Percentiles rank a stretch among this genome's conserved stretches.
phyloP scores from a whole-genome alignment of 2,113 vertebrate species.

The Phodopus roborovskii region DNA sequence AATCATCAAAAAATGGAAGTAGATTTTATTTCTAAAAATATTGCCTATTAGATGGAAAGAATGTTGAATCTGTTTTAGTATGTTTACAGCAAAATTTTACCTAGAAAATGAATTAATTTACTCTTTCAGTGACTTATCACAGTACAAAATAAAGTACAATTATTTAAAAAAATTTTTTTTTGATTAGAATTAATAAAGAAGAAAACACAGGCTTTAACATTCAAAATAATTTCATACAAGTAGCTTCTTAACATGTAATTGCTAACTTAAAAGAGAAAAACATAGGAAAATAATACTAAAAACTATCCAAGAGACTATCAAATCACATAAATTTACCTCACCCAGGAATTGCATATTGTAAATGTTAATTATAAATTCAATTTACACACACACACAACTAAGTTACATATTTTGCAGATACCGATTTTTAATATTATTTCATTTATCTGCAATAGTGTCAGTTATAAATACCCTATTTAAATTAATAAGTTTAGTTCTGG shows the following conservation, averaged over 20 bases:
- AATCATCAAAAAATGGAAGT: background rate
- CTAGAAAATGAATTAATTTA: background rate
- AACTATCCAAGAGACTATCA: background rate
- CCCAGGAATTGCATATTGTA: background rate
- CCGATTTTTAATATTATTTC: background rate
- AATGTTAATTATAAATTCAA: background rate
- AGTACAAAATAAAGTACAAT: background rate
- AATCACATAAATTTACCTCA: background rate
- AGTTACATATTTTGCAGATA: background rate
- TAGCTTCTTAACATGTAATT: background rate
- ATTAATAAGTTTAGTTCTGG: background rate
- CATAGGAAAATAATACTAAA: background rate
- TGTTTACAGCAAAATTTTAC: background rate
- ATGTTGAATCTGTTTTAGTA: background rate
- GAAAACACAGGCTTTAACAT: background rate
- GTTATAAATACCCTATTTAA: background rate
- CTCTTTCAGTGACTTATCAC: background rate
- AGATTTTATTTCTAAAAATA: background rate
- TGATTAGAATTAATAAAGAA: background rate
- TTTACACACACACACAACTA: background rate
- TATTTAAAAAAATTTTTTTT: background rate
- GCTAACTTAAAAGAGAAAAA: background rate
- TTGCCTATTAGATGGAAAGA: background rate
- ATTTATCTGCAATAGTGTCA: background rate
- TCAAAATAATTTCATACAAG: background rate